Conservation (phyloP, 2,888 invertebrate species). For the Erebia aethiops region DNA sequence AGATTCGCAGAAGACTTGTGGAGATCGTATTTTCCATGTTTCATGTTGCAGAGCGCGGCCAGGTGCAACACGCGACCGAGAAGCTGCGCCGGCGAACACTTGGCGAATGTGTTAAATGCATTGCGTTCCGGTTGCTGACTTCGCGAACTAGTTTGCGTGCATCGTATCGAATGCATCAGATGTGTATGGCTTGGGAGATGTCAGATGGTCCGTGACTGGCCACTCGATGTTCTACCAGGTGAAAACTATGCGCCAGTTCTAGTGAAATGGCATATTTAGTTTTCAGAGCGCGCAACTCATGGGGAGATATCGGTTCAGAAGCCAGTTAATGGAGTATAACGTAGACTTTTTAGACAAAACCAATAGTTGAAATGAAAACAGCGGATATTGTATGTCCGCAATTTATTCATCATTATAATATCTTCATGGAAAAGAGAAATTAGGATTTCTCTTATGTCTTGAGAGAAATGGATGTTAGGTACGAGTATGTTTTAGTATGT, state of each 20-base stretch:
- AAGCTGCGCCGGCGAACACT: conserved; percentile 62
- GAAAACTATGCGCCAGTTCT: conserved; percentile 60
- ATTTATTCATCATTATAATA: neutral
- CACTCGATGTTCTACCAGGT: conserved; percentile 51
- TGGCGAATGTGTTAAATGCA: conserved; percentile 62
- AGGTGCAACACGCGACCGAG: conserved; percentile 64
- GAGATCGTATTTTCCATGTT: conserved; percentile 81
- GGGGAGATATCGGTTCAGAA: conserved; percentile 63
- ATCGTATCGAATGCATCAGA: conserved; percentile 62
- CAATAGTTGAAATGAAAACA: neutral
- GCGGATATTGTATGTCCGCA: neutral
- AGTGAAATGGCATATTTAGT: conserved; percentile 67
- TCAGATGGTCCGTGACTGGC: conserved; percentile 65
- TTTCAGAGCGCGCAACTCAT: conserved; percentile 74
- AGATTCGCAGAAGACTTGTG: conserved; percentile 75
- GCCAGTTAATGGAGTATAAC: conserved; percentile 54
- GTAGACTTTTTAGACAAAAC: neutral
- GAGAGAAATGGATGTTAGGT: neutral
- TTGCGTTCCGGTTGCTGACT: conserved; percentile 67
- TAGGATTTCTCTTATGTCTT: neutral
- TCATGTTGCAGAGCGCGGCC: conserved; percentile 67
- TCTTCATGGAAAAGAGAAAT: conserved; percentile 1
- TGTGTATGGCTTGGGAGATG: conserved; percentile 46
- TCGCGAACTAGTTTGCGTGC: conserved; percentile 50
- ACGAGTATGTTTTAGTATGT: too few relatives aligned